These are phyloP conservation scores for Phrynocephalus vlangalii DNA, from an alignment of 2,797 vertebrate genomes.

Conservation along the genomic window DNA sequence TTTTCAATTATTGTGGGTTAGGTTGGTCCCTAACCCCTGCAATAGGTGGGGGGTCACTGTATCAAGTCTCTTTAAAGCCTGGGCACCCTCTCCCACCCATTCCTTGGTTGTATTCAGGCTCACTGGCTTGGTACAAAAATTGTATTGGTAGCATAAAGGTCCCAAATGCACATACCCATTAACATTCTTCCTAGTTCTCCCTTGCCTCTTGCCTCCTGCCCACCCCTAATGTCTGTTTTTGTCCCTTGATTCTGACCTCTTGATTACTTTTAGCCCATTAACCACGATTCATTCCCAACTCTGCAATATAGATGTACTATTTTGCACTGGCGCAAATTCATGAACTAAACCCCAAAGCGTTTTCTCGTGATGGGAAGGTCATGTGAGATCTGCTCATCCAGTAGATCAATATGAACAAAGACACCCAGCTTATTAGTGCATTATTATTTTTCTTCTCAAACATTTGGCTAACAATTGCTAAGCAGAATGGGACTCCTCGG, in stretches of 20 bases:
- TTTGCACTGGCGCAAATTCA: accelerated
- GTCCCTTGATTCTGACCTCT: not conserved
- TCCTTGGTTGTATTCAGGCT: too few relatives aligned
- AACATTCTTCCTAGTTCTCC: too few relatives aligned
- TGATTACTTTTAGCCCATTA: not conserved
- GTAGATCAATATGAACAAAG: not conserved
- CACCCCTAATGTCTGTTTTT: not conserved
- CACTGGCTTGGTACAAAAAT: too few relatives aligned
- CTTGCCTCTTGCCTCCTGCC: not conserved
- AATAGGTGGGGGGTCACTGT: too few relatives aligned
- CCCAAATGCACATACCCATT: too few relatives aligned
- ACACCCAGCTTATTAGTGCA: not conserved
- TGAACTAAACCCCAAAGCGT: not conserved
- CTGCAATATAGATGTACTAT: not conserved
- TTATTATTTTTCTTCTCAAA: not conserved
- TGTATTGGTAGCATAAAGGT: too few relatives aligned
- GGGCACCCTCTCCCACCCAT: too few relatives aligned
- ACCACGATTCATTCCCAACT: not conserved
- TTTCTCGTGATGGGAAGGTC: not conserved
- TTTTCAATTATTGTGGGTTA: too few relatives aligned
- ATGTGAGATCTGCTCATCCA: not conserved
- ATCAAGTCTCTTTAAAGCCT: too few relatives aligned
- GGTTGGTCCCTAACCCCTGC: too few relatives aligned
- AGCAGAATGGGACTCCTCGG: not conserved
- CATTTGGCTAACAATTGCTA: not conserved